Conservation (phyloP, 2,113 vertebrate genomes). For the Catharus fuscescens region DNA sequence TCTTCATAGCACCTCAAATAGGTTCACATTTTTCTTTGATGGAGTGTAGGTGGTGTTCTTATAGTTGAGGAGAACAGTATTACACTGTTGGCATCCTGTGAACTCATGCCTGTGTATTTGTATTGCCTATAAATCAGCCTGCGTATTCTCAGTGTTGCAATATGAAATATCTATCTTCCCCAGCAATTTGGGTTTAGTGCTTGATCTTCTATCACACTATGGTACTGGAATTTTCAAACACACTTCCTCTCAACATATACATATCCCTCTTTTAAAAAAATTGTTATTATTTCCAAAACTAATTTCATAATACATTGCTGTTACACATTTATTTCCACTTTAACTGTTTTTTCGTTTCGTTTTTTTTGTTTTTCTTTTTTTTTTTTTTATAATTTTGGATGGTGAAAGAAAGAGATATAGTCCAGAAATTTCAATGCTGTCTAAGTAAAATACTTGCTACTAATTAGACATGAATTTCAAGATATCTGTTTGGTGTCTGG, state of each 20-base stretch:
- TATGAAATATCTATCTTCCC: background rate
- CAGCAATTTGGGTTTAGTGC: background rate
- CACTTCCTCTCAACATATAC: background rate
- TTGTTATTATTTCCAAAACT: background rate
- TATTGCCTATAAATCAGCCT: background rate
- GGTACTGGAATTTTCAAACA: background rate
- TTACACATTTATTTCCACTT: background rate
- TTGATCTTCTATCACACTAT: background rate
- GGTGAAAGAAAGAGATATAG: background rate
- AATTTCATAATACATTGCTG: background rate
- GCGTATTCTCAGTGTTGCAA: background rate
- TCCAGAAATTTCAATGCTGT: background rate
- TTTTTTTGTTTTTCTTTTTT: no score
- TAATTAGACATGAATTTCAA: background rate
- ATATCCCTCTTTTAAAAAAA: background rate
- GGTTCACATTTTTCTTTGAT: background rate
- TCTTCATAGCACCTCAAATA: background rate
- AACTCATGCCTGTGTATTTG: background rate
- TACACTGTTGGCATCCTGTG: background rate
- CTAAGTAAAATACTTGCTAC: background rate
- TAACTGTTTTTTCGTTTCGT: background rate
- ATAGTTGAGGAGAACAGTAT: background rate
- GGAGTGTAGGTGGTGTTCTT: background rate
- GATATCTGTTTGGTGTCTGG: background rate
- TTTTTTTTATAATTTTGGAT: background rate